Percentiles rank a stretch among this genome's conserved stretches.
Conservation (phyloP, 2,797 vertebrate species). For the Poeciliopsis turneri region DNA sequence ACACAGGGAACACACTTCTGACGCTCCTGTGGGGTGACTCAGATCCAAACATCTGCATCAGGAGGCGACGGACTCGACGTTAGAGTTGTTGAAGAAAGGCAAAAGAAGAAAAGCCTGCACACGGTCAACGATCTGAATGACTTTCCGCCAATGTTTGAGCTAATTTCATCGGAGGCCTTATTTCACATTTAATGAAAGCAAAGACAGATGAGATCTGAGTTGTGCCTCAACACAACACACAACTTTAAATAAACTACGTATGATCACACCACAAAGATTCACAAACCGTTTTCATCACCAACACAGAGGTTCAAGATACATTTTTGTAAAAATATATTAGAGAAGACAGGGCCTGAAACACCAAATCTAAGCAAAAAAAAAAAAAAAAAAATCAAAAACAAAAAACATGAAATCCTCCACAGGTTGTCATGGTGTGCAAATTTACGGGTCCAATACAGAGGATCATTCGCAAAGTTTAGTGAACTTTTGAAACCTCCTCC, state of each 20-base stretch:
- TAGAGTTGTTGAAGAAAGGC: background rate
- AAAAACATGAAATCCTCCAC: background rate
- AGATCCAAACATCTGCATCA: slow-evolving; percentile 30
- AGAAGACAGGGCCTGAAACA: background rate
- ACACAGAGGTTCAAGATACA: background rate
- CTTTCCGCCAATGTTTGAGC: background rate
- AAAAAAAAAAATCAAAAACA: too few relatives aligned
- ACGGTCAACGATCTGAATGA: background rate
- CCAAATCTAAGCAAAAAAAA: background rate
- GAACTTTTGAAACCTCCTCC: too few relatives aligned
- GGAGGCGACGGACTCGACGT: background rate
- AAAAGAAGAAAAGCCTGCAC: background rate
- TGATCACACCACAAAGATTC: background rate
- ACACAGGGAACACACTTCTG: slow-evolving; percentile 24
- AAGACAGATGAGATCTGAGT: background rate
- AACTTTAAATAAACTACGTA: background rate
- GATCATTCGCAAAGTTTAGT: background rate
- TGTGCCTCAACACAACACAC: background rate
- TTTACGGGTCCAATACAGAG: background rate
- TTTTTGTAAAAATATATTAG: too few relatives aligned
- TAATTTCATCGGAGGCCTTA: background rate
- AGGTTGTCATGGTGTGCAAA: background rate
- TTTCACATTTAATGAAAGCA: background rate
- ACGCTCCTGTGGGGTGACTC: slow-evolving; percentile 53
- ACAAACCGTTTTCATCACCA: background rate